Percentiles rank a stretch among this genome's conserved stretches.
These are phyloP conservation scores for Pristis pectinata DNA, from an alignment of 2,797 vertebrate species.

Conservation along the genomic window DNA sequence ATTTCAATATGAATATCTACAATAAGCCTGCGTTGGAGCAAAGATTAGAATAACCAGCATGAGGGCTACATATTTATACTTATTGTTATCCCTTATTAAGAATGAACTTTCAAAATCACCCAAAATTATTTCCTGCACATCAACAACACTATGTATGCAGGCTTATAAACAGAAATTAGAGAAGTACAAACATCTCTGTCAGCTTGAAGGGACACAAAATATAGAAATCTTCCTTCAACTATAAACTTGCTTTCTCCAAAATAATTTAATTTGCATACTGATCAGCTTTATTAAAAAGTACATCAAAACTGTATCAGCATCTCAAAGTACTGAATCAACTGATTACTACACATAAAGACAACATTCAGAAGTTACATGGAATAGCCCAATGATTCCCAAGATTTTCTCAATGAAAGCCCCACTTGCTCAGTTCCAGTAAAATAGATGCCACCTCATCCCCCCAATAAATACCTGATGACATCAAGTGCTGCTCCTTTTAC, in stretches of 20 bases:
- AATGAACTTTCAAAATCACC: background rate
- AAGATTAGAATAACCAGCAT: background rate
- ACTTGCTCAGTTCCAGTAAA: too few relatives aligned
- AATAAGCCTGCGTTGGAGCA: background rate
- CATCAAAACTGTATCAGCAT: background rate
- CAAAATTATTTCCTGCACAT: background rate
- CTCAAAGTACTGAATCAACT: background rate
- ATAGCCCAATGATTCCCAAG: too few relatives aligned
- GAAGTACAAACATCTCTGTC: background rate
- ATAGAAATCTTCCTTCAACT: background rate
- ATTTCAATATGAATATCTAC: background rate
- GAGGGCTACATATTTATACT: background rate
- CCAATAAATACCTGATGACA: too few relatives aligned
- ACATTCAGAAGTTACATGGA: background rate
- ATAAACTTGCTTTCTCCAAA: background rate
- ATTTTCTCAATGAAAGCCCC: too few relatives aligned
- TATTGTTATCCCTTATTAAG: background rate
- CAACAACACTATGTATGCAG: background rate
- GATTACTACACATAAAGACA: background rate
- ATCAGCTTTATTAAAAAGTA: background rate
- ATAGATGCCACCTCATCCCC: too few relatives aligned
- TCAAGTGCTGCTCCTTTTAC: too few relatives aligned
- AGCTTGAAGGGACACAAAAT: background rate
- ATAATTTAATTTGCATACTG: background rate
- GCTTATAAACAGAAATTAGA: background rate